A percentile compares a stretch with the other conserved stretches of the same genome.
Conservation (phyloP, 2,113 vertebrate species). For the Turdus rufiventris region DNA sequence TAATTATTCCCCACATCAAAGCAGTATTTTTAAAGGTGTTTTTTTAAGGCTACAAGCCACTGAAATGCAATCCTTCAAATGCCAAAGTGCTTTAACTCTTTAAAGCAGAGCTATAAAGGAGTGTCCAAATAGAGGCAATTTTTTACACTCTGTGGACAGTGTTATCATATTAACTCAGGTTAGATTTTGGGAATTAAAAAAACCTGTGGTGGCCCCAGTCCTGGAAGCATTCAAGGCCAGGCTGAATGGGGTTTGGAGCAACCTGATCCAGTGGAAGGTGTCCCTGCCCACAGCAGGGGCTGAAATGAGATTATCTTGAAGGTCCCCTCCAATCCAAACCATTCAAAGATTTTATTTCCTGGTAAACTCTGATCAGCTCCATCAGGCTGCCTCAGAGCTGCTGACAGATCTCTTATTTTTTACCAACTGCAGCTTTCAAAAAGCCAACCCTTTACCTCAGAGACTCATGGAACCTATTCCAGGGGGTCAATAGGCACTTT, state of each 20-base stretch:
- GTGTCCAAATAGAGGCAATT: not conserved
- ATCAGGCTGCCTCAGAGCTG: not conserved
- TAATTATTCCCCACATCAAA: not conserved
- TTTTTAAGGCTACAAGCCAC: not conserved
- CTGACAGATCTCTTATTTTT: not conserved
- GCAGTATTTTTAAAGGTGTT: not conserved
- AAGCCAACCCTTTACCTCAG: not conserved
- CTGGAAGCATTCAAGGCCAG: not conserved
- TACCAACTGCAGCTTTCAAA: not conserved
- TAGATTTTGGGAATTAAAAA: not conserved
- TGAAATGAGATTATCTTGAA: not conserved
- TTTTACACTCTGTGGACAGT: fast-evolving
- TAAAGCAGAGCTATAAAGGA: not conserved
- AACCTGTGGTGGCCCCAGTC: not conserved
- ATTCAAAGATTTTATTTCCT: not conserved
- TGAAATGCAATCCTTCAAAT: not conserved
- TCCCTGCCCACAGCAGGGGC: not conserved
- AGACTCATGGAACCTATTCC: not conserved
- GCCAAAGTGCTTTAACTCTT: not conserved
- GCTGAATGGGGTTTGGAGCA: not conserved
- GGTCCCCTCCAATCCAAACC: not conserved
- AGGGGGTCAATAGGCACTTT: not conserved
- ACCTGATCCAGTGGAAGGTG: not conserved
- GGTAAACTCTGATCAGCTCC: not conserved
- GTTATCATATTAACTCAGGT: not conserved